Base-by-base conservation (phyloP, 2,888 invertebrate genomes). In the Mayetiola destructor region DNA sequence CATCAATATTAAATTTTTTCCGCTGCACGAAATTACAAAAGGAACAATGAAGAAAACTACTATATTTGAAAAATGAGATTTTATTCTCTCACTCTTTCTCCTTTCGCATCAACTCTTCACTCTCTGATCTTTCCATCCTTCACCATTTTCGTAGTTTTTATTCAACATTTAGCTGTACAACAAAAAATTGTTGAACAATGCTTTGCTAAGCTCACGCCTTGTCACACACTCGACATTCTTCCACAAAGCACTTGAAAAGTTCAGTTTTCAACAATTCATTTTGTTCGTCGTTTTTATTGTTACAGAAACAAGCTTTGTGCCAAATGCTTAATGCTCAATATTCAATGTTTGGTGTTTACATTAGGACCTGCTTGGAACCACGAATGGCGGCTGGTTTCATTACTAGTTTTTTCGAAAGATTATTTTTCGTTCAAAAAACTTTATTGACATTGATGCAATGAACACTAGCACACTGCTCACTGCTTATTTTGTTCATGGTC, bases 211-310 rank as follows among this genome's bases (percentile, higher is more conserved):
- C n/a, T 12, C 32, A 12, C 32, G 4, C 48, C 27, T 48, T 48
- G 27, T 27, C 27, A 48, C 27, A 48, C 27, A 48, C 48, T 48
- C 48, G 48, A 48, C 48, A 27, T 48, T 48, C 27, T 48, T n/a
- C n/a, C n/a, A n/a, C 48, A 48, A 48, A 48, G 48, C 48, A 48
- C 48, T 48, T 48, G 27, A 48, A 48, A 48, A 48, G 48, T 48
- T 27, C 23, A 48, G 48, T 48, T n/a, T 48, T 48, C 48, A 48
- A 48, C 48, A 48, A 48, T 48, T 48, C 48, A 48, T 48, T 48
- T n/a, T n/a, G n/a, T n/a, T n/a, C n/a, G 48, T 48, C 27, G 48
- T 48, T 48, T 48, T 48, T 27, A 23, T 48, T 48, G 48, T 48
- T 48, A 27, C 48, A 27, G 48, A 27, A 48, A 48, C 48, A 27